Base-by-base conservation (phyloP, 2,113 vertebrate species). In the Raja brachyura region DNA sequence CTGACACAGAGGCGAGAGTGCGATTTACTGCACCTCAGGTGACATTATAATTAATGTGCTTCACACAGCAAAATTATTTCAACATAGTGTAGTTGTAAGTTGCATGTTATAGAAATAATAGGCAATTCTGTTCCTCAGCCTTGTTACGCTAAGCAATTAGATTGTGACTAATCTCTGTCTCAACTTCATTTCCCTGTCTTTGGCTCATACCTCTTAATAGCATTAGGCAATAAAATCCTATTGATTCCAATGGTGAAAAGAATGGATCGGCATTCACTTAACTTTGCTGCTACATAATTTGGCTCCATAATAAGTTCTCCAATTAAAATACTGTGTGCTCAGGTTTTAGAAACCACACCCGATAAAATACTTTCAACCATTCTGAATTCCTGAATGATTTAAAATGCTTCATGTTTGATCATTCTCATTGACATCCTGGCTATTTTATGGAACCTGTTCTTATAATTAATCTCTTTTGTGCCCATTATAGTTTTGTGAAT, bases 91-190 rank as follows among this genome's bases (percentile, higher is more conserved):
- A 86, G 56, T 61, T 28, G 81, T 7, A 85, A 22, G 20, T 28
- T 61, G 56, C 83, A 86, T 63, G 10, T 86, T 86, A 86, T 39
- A 79, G 77, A 79, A 79, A 39, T 16, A n/a, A n/a, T 61, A 86
- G 83, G 59, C 83, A 59, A 66, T 88, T 63, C 83, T n/a, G 13
- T 66, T n/a, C 13, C 28, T 88, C 59, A 61, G 63, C 1, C 28
- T n/a, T 88, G 59, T 63, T 31, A 4, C 28, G n/a, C n/a, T n/a
- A 66, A 63, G 31, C 83, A 31, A 88, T 59, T 83, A 59, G 22
- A 4, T 83, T 61, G 61, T 88, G 83, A 61, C 28, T 88, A n/a
- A 63, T 88, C 56, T 88, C 9, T 8, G 61, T n/a, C 79, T 83
- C 79, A 83, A 83, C 48, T 28, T 83, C 79, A 83, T 59, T 83